These are phyloP conservation scores for Luehdorfia chinensis DNA, from an alignment of 1,140 invertebrate species.

Conservation along the genomic window DNA sequence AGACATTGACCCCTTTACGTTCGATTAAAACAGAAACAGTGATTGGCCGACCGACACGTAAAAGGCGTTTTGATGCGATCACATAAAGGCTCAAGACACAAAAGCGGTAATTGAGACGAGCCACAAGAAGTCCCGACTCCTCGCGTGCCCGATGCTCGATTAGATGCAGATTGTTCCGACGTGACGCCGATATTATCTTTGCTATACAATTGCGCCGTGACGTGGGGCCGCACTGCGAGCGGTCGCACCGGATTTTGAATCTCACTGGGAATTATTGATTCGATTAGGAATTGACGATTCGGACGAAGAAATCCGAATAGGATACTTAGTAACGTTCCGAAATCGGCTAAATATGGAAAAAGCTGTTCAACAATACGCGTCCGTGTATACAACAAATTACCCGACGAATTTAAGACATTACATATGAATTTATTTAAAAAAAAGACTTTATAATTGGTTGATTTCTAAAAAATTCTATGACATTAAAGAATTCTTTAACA, in stretches of 20 bases:
- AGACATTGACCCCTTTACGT: constrained; percentile 4
- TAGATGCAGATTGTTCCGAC: constrained; percentile 36
- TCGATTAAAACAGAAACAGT: constrained; percentile 3
- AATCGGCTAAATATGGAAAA: no score
- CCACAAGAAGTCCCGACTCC: neutral
- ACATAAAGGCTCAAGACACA: constrained; percentile 8
- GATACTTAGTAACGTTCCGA: no score
- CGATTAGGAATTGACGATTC: constrained; percentile 1
- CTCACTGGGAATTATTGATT: constrained; percentile 1
- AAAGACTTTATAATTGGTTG: no score
- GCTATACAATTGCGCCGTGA: constrained; percentile 4
- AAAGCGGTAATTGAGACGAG: constrained; percentile 18
- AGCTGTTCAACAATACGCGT: no score
- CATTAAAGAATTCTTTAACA: no score
- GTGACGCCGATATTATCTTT: constrained; percentile 34
- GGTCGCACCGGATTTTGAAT: no score
- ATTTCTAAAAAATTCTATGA: no score
- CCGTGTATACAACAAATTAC: no score
- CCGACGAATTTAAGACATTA: no score
- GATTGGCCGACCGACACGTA: no score
- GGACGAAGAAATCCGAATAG: no score
- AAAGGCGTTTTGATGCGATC: neutral
- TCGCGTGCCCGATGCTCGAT: constrained; percentile 27
- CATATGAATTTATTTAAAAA: no score
- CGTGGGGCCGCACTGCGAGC: constrained; percentile 9